phyloP scores from a whole-genome alignment of 2,888 invertebrate species.

The Chymomyza procnemis region DNA sequence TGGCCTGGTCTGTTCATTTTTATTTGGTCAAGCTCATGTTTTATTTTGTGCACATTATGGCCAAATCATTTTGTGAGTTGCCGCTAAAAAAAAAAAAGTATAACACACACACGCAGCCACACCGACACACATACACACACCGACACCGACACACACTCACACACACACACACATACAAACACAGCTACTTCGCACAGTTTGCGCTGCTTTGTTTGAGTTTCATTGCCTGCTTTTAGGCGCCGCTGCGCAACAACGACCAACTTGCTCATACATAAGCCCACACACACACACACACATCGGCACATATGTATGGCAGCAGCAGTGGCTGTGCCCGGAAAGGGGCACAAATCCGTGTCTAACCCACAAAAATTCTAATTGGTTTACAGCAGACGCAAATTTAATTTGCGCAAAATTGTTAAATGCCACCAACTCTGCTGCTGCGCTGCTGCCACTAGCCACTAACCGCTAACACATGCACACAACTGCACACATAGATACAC shows the following conservation, averaged over 20 bases:
- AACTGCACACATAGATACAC: background rate
- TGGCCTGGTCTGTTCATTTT: background rate
- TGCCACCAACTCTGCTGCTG: slow-evolving; percentile 1
- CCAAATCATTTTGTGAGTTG: slow-evolving; percentile 55
- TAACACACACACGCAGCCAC: slow-evolving; percentile 4
- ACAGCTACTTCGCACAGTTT: background rate
- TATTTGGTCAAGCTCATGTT: slow-evolving; percentile 44
- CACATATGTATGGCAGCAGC: slow-evolving; percentile 18
- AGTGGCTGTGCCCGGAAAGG: background rate
- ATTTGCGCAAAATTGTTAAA: slow-evolving; percentile 47
- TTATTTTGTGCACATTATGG: slow-evolving; percentile 60
- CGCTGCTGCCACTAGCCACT: background rate
- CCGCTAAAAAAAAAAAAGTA: slow-evolving; percentile 8
- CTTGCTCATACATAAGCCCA: slow-evolving; percentile 30
- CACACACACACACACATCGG: slow-evolving; percentile 33
- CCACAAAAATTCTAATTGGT: slow-evolving; percentile 46
- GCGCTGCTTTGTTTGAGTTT: background rate
- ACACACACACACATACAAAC: background rate
- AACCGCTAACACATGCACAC: slow-evolving; percentile 5
- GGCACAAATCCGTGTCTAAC: slow-evolving; percentile 13
- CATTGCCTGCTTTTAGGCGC: background rate
- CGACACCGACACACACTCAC: slow-evolving; percentile 6
- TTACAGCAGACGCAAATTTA: slow-evolving; percentile 48
- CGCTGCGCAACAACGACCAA: background rate
- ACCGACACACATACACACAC: slow-evolving; percentile 2